These are phyloP conservation scores for Progne subis DNA, from an alignment of 2,113 vertebrate genomes.

Conservation along the genomic window DNA sequence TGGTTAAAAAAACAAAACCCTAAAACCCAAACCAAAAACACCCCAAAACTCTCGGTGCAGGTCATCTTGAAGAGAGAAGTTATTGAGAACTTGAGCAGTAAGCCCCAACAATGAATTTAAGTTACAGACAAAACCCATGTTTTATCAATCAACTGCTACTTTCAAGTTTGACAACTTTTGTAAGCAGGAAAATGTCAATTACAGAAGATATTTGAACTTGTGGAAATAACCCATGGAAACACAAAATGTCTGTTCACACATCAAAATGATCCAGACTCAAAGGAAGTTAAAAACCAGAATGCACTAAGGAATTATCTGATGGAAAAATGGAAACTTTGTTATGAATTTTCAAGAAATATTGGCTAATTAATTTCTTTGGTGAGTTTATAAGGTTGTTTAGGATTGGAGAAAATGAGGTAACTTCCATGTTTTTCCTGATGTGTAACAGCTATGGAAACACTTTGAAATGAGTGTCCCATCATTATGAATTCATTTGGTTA, in stretches of 20 bases:
- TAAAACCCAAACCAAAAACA: neutral
- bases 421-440: constrained; percentile 57
- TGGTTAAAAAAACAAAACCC: neutral
- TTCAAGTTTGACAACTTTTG: constrained; percentile 60
- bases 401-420: constrained; percentile 70
- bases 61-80: neutral
- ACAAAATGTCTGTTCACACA: constrained; percentile 72
- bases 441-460: constrained; percentile 68
- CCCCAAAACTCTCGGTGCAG: neutral
- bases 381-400: constrained; percentile 66
- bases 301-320: constrained; percentile 66
- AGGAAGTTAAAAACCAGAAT: constrained; percentile 71
- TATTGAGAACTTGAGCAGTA: constrained; percentile 9
- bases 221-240: constrained; percentile 71
- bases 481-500: constrained; percentile 54
- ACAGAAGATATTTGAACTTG: constrained; percentile 67
- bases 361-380: constrained; percentile 69
- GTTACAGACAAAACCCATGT: constrained; percentile 44
- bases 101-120: constrained; percentile 42
- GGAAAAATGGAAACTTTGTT: constrained; percentile 70
- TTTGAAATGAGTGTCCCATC: constrained; percentile 53
- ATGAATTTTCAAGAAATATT: constrained; percentile 70
- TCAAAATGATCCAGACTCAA: constrained; percentile 60
- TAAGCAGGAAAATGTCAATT: constrained; percentile 71
- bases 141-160: constrained; percentile 63